Base-by-base conservation (phyloP, 2,113 vertebrate species). In the Notothenia coriiceps region DNA sequence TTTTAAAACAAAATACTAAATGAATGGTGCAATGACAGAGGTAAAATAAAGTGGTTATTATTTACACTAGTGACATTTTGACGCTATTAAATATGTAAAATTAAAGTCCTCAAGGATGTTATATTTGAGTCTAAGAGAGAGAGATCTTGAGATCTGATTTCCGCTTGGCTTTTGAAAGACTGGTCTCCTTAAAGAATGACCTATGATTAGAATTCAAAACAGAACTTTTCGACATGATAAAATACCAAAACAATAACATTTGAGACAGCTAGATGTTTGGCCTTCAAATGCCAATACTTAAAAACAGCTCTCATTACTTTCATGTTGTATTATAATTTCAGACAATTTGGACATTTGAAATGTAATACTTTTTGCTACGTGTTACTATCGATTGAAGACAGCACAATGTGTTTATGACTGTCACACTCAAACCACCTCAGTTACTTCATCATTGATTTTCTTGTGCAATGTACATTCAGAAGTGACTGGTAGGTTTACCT, bases 401-500 rank as follows among this genome's bases (percentile, higher is more conserved):
- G 25, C n/a, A 43, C 10, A 22, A 35, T 33, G 2, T 64, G 22
- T 46, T 40, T 2, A 47, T n/a, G 43, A n/a, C 62, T 67, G 40
- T 74, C 22, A 18, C 29, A 44, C 10, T 57, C 3, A 70, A 57
- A 70, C 44, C 3, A 3, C 8, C 9, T 12, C 18, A 43, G 14
- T 44, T 29, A 60, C 40, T 15, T 22, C 52, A 20, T 9, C 5
- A n/a, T 20, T 64, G 59, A 18, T 43, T 56, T 49, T 10, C 5
- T 77, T 46, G 9, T 74, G 70, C 2, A 67, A n/a, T 50, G 29
- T 29, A 44, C 2, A 25, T 35, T 14, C 6, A 29, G 11, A 67
- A 15, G 22, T 52, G n/a, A 59, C 25, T 25, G 10, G 10, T 46
- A 10, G 13, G 13, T 29, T 14, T 90, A 96, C 95, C 95, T 96